Percentiles rank a stretch among this genome's conserved stretches.
Evolutionary conservation across 2,113 vertebrate genomes (phyloP).

Genomic region (Campylomormyrus tamandua): DNA sequence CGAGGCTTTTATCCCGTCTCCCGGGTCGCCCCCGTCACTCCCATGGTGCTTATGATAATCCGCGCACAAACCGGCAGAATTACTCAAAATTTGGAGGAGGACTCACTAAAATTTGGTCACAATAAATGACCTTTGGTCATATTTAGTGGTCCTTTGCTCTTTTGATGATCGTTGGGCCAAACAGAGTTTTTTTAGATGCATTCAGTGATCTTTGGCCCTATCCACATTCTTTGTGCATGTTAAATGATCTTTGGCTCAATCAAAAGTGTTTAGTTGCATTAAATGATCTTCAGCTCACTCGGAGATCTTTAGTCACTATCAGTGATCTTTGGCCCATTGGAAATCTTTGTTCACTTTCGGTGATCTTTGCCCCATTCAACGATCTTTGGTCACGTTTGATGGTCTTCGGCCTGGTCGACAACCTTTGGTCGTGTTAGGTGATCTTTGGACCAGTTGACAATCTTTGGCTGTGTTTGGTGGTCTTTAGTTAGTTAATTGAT

Average conservation of each 20-base stretch:
- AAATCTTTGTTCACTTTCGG: neutral
- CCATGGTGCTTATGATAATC: slow-evolving; percentile 33
- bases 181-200: neutral
- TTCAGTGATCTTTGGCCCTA: neutral
- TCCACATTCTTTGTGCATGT: neutral
- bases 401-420: neutral
- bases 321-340: neutral
- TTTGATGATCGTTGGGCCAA: neutral
- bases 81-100: neutral
- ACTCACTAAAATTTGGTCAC: neutral
- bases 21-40: slow-evolving; percentile 26
- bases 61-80: neutral
- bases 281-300: neutral
- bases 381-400: neutral
- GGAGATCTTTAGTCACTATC: neutral
- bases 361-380: neutral
- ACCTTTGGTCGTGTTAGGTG: neutral
- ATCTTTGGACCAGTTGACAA: neutral
- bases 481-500: neutral
- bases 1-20: slow-evolving; percentile 35
- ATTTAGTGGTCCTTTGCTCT: neutral
- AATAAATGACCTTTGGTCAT: neutral
- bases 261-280: neutral
- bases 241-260: neutral
- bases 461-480: neutral